Base-by-base conservation (phyloP, 2,888 invertebrate genomes). In the Agonopterix arenella region DNA sequence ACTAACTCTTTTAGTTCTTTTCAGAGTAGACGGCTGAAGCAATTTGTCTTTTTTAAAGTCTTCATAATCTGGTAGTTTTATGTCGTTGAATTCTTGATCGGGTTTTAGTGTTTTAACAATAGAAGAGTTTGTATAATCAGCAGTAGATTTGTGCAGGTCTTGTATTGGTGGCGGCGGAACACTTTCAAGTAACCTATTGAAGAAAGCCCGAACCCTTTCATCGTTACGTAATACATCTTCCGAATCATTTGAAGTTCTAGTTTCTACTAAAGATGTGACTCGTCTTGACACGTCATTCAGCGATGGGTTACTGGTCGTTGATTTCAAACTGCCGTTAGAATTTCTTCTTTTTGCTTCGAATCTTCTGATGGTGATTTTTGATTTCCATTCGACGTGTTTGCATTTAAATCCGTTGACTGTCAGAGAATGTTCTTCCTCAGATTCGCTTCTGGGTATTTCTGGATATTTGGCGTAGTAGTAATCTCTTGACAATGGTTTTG, bases 371-470 rank as follows among this genome's bases (percentile, higher is more conserved):
- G 64, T 60, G 57, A 84, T 70, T 55, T 82, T 88, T 1, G 79
- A 72, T 63, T 78, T 80, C 84, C 88, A 84, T 55, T 84, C 74
- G 42, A 62, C 59, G 52, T 85, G 79, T 66, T 86, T 88, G 36
- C 52, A 68, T 59, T 61, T 65, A 60, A 88, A 88, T 37, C 84
- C 86, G 36, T 63, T 73, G 7, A 86, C 55, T 46, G 78, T 80
- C 41, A 85, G 54, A 1, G 84, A 76, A 51, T 70, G 80, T 55
- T 88, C 88, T 36, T 86, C 89, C 49, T 89, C 89, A 0, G 88
- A 88, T 64, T 86, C 86, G 57, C 89, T 88, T 66, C 86, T 70
- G 1, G 80, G 77, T 70, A 89, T 84, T 44, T 88, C 86, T 1
- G 86, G 86, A 55, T 72, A 73, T 55, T 76, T 84, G 0, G 82